Conservation (phyloP, 1,140 invertebrate genomes). For the Hyles euphorbiae region DNA sequence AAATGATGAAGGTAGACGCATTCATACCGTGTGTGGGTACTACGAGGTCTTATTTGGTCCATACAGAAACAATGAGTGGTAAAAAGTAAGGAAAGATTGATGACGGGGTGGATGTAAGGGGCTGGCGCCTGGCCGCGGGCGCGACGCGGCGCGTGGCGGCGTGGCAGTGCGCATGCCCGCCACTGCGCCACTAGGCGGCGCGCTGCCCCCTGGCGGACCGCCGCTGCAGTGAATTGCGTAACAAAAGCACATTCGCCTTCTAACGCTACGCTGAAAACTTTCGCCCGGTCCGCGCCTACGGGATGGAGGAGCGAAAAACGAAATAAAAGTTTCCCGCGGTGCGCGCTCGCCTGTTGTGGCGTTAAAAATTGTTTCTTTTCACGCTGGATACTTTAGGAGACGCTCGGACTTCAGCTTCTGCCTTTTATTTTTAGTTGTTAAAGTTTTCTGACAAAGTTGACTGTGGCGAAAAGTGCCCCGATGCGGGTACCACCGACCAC, state of each 20-base stretch:
- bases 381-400: conserved; percentile 3
- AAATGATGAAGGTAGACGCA: not conserved
- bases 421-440: conserved; percentile 43
- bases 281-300: conserved; percentile 47
- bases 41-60: not conserved
- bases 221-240: conserved; percentile 68
- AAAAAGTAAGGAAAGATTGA: conserved; percentile 28
- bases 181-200: conserved; percentile 64
- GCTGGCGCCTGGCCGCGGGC: conserved; percentile 11
- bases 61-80: conserved; percentile 14
- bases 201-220: conserved; percentile 65
- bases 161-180: conserved; percentile 61
- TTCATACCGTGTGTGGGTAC: not conserved
- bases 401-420: conserved; percentile 20
- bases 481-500: conserved; percentile 46
- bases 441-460: conserved; percentile 46
- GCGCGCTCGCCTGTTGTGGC: conserved; percentile 25
- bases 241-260: conserved; percentile 67
- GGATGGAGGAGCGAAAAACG: conserved; percentile 54
- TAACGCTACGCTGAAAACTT: conserved; percentile 59
- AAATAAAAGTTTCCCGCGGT: conserved; percentile 61
- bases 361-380: conserved; percentile 10
- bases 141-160: conserved; percentile 25
- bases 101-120: conserved; percentile 12
- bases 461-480: conserved; percentile 40